phyloP scores from a whole-genome alignment of 2,797 vertebrate genomes.

The Iguana delicatissima region DNA sequence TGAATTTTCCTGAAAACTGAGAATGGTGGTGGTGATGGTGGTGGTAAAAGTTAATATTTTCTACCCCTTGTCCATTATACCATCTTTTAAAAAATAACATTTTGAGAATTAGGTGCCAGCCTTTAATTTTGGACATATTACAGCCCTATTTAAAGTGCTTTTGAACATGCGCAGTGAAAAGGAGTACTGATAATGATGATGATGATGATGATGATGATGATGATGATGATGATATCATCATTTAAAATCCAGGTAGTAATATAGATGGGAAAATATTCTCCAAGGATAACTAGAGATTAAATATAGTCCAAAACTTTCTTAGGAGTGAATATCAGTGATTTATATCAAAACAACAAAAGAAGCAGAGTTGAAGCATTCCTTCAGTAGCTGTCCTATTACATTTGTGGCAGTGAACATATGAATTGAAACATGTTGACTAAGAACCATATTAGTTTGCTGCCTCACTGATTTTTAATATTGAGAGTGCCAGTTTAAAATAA shows the following conservation, averaged over 20 bases:
- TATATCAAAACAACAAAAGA: constrained; percentile 13
- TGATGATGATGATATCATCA: neutral
- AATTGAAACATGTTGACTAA: constrained; percentile 19
- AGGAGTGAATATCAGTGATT: constrained; percentile 27
- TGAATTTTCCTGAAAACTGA: neutral
- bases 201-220: too few species aligned
- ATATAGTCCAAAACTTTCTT: constrained; percentile 8
- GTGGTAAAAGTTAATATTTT: neutral
- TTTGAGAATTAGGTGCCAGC: neutral
- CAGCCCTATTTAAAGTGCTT: neutral
- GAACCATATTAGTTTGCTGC: constrained; percentile 21
- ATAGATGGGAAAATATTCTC: neutral
- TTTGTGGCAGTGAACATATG: neutral
- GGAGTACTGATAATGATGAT: neutral
- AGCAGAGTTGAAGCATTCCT: constrained; percentile 30
- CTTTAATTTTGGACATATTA: neutral
- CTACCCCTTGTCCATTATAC: neutral
- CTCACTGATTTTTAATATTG: constrained; percentile 17
- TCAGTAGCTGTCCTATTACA: constrained; percentile 31
- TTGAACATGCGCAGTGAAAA: neutral
- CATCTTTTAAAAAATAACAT: neutral
- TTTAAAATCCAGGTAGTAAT: constrained; percentile 24
- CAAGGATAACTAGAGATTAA: constrained; percentile 26
- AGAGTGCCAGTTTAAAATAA: constrained; percentile 37
- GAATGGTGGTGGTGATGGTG: neutral